These are phyloP conservation scores for Ceratitis capitata DNA, from an alignment of 1,140 invertebrate genomes.

Conservation along the genomic window DNA sequence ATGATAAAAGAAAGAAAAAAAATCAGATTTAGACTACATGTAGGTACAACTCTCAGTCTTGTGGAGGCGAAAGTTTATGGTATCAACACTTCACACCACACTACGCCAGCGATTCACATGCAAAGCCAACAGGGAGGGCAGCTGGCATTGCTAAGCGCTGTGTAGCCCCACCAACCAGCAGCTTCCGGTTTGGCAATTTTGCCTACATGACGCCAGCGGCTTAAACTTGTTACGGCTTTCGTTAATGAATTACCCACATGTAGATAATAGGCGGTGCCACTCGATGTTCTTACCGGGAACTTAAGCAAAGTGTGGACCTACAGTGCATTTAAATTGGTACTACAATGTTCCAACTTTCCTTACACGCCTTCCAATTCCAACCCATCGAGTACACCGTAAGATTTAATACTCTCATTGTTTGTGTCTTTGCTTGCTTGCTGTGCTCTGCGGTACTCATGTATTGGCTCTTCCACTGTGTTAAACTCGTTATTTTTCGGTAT, in stretches of 20 bases:
- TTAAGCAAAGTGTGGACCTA: neutral
- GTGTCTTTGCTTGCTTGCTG: neutral
- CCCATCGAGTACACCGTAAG: no score
- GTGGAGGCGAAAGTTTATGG: neutral
- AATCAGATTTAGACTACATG: no score
- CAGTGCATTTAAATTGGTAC: neutral
- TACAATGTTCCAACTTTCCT: neutral
- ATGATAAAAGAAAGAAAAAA: neutral
- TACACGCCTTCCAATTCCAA: neutral
- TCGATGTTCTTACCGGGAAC: neutral
- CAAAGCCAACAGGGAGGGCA: neutral
- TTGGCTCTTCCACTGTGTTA: constrained; percentile 1
- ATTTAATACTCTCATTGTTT: constrained; percentile 14
- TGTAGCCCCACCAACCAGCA: neutral
- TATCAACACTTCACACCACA: no score
- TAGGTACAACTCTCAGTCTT: no score
- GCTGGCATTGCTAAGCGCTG: neutral
- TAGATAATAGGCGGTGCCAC: neutral
- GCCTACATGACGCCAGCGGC: neutral
- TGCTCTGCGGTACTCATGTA: neutral
- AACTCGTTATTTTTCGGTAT: neutral
- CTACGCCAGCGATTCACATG: no score
- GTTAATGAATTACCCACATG: constrained; percentile 20
- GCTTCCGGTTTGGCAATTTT: neutral
- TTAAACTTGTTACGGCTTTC: constrained; percentile 5